Base-by-base conservation (phyloP, 1,140 invertebrate species). In the Leptopilina boulardi region DNA sequence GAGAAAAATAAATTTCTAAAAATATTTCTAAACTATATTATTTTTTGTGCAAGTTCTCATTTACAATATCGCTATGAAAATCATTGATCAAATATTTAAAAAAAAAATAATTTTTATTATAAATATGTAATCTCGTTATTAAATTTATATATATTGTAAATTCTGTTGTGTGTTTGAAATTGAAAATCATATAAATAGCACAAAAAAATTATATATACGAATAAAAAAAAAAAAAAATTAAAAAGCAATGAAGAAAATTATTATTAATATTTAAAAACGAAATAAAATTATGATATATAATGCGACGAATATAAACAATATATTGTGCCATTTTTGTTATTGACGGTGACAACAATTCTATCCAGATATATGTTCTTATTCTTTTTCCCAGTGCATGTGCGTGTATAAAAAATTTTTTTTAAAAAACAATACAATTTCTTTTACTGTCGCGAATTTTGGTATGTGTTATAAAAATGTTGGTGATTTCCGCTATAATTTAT, bases 401-500 rank as follows among this genome's bases (percentile, higher is more conserved):
- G 26, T 38, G 34, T 38, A 38, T 0, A 38, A 38, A 38, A 38
- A 38, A 38, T 9, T 38, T 38, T 38, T 38, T 38, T 59, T 13
- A 11, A 72, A 75, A 73, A 76, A 76, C 41, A 78, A 71, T 38
- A 76, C 74, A 51, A 26, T 71, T 79, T 70, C 10, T 74, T 59
- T 80, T 66, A 76, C 78, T 38, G 70, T 59, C 76, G 66, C 74
- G 66, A 30, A 2, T n/a, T 66, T 5, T 26, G 11, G 15, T 30
- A 23, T 38, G n/a, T n/a, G n/a, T n/a, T n/a, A 23, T 13, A 34
- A 66, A 66, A 15, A 66, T 66, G n/a, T 6, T 75, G 79, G 56
- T 83, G 79, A 77, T 84, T 84, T 85, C 77, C 78, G 77, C 86
- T 89, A 38, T 38, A 89, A 89, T 88, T 90, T 90, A 89, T 38